Percentiles rank a stretch among this genome's conserved stretches.
Evolutionary conservation across 2,797 vertebrate genomes (phyloP).

Genomic region (Aselliscus stoliczkanus): DNA sequence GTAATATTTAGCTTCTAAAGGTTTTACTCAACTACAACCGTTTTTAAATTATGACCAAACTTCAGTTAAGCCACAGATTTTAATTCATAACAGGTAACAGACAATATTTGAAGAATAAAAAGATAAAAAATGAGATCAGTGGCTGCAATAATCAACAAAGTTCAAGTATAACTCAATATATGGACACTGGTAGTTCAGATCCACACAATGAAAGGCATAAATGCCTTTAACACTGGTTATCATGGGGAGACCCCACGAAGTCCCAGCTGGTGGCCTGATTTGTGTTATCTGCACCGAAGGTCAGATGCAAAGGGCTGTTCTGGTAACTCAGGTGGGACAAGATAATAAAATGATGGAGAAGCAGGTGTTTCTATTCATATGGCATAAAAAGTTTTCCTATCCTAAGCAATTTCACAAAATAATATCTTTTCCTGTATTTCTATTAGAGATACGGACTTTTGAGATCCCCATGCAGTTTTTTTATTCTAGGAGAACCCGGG

Average conservation of each 20-base stretch:
- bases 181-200: neutral
- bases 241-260: neutral
- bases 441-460: neutral
- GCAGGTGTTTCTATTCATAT: neutral
- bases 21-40: neutral
- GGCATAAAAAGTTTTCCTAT: neutral
- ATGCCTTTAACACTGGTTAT: neutral
- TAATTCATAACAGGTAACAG: constrained; percentile 24
- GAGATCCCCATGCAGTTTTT: too few species aligned
- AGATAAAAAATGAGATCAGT: neutral
- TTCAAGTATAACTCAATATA: neutral
- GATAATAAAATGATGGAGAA: neutral
- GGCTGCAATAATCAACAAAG: neutral
- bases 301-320: neutral
- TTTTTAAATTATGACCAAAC: constrained; percentile 25
- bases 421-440: neutral
- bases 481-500: too few species aligned
- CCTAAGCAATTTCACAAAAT: constrained; percentile 37
- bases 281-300: neutral
- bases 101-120: constrained; percentile 1
- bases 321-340: neutral
- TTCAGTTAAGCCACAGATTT: constrained; percentile 12
- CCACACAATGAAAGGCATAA: neutral
- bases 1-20: constrained; percentile 39
- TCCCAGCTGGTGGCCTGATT: neutral